A percentile compares a stretch with the other conserved stretches of the same genome.
phyloP scores from a whole-genome alignment of 2,888 invertebrate species.

The Tipula helvola region DNA sequence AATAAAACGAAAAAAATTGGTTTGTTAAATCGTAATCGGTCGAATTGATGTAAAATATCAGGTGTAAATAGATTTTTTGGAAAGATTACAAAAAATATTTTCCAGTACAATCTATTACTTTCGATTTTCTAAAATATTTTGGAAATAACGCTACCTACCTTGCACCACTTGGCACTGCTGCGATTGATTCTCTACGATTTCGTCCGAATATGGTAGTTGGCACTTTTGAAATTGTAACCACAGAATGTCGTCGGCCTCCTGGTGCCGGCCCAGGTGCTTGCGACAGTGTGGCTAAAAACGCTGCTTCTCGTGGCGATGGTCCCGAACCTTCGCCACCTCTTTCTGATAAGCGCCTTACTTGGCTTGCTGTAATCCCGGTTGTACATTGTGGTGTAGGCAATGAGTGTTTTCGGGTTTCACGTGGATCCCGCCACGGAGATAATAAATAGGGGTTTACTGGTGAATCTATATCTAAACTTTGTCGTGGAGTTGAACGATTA shows the following conservation, averaged over 20 bases:
- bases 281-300: constrained; percentile 73
- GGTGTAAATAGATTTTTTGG: too few relatives aligned
- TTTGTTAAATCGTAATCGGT: too few relatives aligned
- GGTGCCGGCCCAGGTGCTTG: constrained; percentile 56
- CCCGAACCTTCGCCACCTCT: constrained; percentile 61
- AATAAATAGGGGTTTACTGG: constrained; percentile 70
- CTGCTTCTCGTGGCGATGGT: constrained; percentile 66
- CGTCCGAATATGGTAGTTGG: constrained; percentile 69
- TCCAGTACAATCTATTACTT: too few relatives aligned
- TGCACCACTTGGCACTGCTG: constrained; percentile 50
- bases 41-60: too few relatives aligned
- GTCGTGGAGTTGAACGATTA: constrained; percentile 39
- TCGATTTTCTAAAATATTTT: too few relatives aligned
- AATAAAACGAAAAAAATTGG: too few relatives aligned
- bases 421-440: constrained; percentile 64
- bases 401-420: constrained; percentile 67
- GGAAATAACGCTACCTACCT: constrained; percentile 26
- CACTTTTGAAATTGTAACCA: constrained; percentile 73
- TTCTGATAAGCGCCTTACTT: constrained; percentile 71
- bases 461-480: constrained; percentile 61
- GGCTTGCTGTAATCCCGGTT: constrained; percentile 75
- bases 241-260: constrained; percentile 68
- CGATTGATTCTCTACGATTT: constrained; percentile 68
- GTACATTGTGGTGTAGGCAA: constrained; percentile 74
- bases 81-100: too few relatives aligned